These are phyloP conservation scores for Dendrolimus kikuchii DNA, from an alignment of 1,140 invertebrate species.

Conservation along the genomic window DNA sequence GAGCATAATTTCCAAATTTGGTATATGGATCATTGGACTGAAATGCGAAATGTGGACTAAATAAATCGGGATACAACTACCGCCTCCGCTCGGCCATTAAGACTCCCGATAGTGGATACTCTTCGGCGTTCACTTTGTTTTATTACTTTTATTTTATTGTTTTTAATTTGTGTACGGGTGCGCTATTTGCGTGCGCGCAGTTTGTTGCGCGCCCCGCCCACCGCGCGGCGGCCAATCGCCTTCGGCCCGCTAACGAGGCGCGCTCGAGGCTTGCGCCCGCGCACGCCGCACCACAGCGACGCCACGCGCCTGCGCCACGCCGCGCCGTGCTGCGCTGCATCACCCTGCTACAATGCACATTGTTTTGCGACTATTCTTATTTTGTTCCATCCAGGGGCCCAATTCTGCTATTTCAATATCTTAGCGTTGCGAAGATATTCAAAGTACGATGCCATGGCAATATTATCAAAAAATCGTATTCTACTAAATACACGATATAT, in stretches of 20 bases:
- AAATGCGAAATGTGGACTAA: slow-evolving; percentile 32
- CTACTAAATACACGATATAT: too few relatives aligned
- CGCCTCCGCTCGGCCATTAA: slow-evolving; percentile 64
- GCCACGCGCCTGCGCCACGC: slow-evolving; percentile 12
- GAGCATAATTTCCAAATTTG: slow-evolving; percentile 1
- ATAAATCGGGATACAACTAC: slow-evolving; percentile 54
- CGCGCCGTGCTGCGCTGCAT: slow-evolving; percentile 18
- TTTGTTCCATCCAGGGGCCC: slow-evolving; percentile 46
- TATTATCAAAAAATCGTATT: too few relatives aligned
- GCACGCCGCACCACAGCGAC: slow-evolving; percentile 22
- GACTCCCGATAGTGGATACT: slow-evolving; percentile 58
- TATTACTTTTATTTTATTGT: slow-evolving; percentile 71
- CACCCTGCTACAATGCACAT: slow-evolving; percentile 63
- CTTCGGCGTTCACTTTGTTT: slow-evolving; percentile 58
- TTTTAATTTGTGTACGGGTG: slow-evolving; percentile 67
- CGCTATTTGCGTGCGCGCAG: slow-evolving; percentile 68
- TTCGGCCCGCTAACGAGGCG: slow-evolving; percentile 37
- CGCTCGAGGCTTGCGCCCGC: slow-evolving; percentile 21
- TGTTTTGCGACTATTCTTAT: slow-evolving; percentile 60
- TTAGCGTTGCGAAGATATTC: too few relatives aligned
- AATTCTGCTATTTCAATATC: too few relatives aligned
- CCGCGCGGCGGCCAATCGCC: slow-evolving; percentile 51
- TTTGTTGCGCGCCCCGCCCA: slow-evolving; percentile 65
- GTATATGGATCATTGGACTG: slow-evolving; percentile 12
- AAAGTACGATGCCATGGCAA: too few relatives aligned